A percentile compares a stretch with the other conserved stretches of the same genome.
These are phyloP conservation scores for Gyps fulvus DNA, from an alignment of 2,113 vertebrate species.

Conservation along the genomic window DNA sequence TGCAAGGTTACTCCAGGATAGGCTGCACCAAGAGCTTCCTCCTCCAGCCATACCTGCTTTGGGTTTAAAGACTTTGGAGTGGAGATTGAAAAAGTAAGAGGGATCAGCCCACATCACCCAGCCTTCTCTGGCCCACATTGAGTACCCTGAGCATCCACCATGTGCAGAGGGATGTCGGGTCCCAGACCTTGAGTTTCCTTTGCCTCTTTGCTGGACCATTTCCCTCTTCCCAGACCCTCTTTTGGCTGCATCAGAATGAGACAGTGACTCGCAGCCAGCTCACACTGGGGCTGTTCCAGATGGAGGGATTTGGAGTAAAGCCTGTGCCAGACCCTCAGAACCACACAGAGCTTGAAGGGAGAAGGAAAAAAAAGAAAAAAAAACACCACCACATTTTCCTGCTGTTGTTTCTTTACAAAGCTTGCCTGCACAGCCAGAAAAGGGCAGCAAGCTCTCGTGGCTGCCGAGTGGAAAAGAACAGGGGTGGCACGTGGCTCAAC, in stretches of 20 bases:
- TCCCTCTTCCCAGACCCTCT: not conserved
- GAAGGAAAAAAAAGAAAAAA: not conserved
- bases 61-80: not conserved
- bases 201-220: not conserved
- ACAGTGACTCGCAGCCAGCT: not conserved
- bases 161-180: rapidly evolving
- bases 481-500: not conserved
- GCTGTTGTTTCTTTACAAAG: not conserved
- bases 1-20: not conserved
- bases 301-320: not conserved
- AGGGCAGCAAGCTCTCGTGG: not conserved
- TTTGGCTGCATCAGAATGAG: not conserved
- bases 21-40: not conserved
- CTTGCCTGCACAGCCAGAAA: not conserved
- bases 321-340: not conserved
- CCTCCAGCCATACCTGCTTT: not conserved
- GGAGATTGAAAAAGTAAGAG: not conserved
- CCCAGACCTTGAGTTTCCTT: not conserved
- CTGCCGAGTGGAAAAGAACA: no score
- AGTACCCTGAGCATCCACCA: not conserved
- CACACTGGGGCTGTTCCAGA: not conserved
- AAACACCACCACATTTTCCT: not conserved
- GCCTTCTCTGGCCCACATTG: not conserved
- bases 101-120: not conserved
- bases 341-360: not conserved